phyloP scores from a whole-genome alignment of 2,888 invertebrate genomes.

The Volucella zonaria region DNA sequence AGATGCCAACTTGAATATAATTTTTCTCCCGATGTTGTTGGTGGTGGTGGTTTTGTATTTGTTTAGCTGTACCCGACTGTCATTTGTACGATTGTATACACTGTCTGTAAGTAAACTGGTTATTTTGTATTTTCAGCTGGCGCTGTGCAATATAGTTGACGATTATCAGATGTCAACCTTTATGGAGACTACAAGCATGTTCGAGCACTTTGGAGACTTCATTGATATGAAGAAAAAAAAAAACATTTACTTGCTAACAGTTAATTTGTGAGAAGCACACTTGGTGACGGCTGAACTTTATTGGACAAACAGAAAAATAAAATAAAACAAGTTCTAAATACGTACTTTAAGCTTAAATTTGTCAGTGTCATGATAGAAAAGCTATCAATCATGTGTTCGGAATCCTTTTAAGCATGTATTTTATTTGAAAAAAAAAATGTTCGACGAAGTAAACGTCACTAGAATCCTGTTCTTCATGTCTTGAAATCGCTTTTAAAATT shows the following conservation, averaged over 20 bases:
- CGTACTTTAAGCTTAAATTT: too few species aligned
- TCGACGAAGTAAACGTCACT: too few species aligned
- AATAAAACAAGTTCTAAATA: too few species aligned
- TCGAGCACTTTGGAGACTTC: slow-evolving; percentile 59
- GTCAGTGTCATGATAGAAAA: too few species aligned
- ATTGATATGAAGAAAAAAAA: slow-evolving; percentile 24
- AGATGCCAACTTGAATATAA: slow-evolving; percentile 42
- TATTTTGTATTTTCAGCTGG: slow-evolving; percentile 43
- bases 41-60: slow-evolving; percentile 7
- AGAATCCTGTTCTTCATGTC: too few species aligned
- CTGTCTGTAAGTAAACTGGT: slow-evolving; percentile 37
- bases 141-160: slow-evolving; percentile 54
- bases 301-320: neutral
- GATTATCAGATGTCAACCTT: slow-evolving; percentile 68
- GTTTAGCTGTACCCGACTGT: slow-evolving; percentile 31
- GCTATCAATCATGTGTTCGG: too few species aligned
- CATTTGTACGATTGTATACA: slow-evolving; percentile 22
- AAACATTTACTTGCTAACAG: slow-evolving; percentile 34
- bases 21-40: slow-evolving; percentile 26
- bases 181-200: slow-evolving; percentile 58
- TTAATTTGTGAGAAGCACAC: slow-evolving; percentile 11
- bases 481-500: too few species aligned
- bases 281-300: slow-evolving; percentile 38
- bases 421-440: too few species aligned
- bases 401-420: too few species aligned